These are phyloP conservation scores for Phrixothrix hirtus DNA, from an alignment of 2,888 invertebrate genomes.

Conservation along the genomic window DNA sequence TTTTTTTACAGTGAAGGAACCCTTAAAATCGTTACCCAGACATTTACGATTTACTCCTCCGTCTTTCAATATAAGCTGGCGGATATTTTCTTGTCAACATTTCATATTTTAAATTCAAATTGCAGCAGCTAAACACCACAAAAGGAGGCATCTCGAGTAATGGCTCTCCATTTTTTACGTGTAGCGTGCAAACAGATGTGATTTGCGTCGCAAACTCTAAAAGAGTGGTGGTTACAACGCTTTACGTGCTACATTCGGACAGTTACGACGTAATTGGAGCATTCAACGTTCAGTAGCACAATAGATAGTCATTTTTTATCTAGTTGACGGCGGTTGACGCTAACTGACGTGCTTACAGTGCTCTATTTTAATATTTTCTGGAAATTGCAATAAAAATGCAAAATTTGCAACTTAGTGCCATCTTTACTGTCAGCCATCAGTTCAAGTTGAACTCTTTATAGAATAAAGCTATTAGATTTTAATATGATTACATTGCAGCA, in stretches of 20 bases:
- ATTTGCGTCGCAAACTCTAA: slow-evolving; percentile 12
- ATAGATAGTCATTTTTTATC: slow-evolving; percentile 21
- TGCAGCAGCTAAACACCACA: slow-evolving; percentile 26
- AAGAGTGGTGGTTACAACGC: slow-evolving; percentile 13
- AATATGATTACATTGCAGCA: neutral
- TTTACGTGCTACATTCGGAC: slow-evolving; percentile 19
- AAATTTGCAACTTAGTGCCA: no score
- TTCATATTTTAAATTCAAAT: slow-evolving; percentile 29
- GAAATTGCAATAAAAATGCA: slow-evolving; percentile 21
- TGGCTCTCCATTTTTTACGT: slow-evolving; percentile 27
- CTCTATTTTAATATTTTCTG: slow-evolving; percentile 15
- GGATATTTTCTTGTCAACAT: slow-evolving; percentile 19
- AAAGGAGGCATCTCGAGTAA: slow-evolving; percentile 26
- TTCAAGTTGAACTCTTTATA: no score
- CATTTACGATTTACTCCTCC: slow-evolving; percentile 20
- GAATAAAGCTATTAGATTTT: no score
- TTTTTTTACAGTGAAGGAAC: slow-evolving; percentile 10
- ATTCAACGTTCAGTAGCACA: slow-evolving; percentile 10
- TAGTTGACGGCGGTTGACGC: slow-evolving; percentile 17
- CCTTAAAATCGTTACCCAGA: slow-evolving; percentile 8
- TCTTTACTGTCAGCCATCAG: no score
- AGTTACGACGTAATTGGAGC: slow-evolving; percentile 22
- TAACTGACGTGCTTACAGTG: slow-evolving; percentile 19
- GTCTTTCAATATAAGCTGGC: slow-evolving; percentile 20
- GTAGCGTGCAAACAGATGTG: slow-evolving; percentile 20